Evolutionary conservation across 2,888 invertebrate species (phyloP).

Genomic region (Amiota communis): DNA sequence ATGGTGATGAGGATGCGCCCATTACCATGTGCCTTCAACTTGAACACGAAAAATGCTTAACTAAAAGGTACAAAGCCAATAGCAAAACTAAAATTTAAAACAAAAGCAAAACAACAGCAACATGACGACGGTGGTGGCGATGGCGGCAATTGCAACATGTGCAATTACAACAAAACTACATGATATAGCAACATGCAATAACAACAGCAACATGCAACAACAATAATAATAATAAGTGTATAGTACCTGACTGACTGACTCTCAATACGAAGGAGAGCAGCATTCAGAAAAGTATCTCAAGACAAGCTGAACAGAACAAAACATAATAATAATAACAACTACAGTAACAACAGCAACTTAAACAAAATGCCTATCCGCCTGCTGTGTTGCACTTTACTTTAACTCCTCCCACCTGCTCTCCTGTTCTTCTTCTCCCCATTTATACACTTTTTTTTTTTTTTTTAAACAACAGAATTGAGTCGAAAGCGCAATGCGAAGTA

Average conservation of each 20-base stretch:
- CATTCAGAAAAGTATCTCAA: not conserved
- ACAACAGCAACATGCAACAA: slow-evolving; percentile 52
- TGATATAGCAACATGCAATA: slow-evolving; percentile 43
- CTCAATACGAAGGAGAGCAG: not conserved
- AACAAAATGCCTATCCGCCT: slow-evolving; percentile 4
- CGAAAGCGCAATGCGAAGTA: slow-evolving; percentile 32
- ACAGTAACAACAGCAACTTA: slow-evolving; percentile 26
- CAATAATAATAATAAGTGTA: slow-evolving; percentile 56
- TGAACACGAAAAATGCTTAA: slow-evolving; percentile 67
- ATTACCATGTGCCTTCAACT: slow-evolving; percentile 66
- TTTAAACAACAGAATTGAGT: slow-evolving; percentile 25
- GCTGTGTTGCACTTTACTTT: not conserved
- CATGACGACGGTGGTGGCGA: slow-evolving; percentile 47
- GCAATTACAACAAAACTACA: slow-evolving; percentile 38
- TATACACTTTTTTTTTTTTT: too few relatives aligned
- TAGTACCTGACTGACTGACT: slow-evolving; percentile 36
- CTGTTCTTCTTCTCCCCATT: too few relatives aligned
- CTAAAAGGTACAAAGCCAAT: slow-evolving; percentile 58
- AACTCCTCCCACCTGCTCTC: not conserved
- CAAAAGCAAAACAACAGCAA: not conserved
- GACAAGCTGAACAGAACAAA: slow-evolving; percentile 8
- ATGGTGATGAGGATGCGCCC: slow-evolving; percentile 54
- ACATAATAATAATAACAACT: not conserved
- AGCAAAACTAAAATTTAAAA: not conserved
- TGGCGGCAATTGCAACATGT: slow-evolving; percentile 48